Conservation (phyloP, 2,113 vertebrate species). For the Seriola quinqueradiata region DNA sequence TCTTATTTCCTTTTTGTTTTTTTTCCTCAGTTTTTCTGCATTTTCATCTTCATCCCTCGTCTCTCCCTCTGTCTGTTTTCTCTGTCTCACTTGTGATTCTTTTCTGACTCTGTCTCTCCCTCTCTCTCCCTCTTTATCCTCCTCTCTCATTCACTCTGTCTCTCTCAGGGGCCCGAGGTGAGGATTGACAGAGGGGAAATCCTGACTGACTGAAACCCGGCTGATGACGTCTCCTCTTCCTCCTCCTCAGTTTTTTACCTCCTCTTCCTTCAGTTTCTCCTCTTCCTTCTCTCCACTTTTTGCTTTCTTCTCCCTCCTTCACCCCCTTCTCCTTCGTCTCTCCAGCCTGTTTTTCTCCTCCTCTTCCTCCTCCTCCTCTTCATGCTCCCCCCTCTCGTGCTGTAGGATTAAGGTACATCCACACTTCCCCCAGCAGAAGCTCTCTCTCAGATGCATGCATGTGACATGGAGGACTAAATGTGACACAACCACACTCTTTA, state of each 20-base stretch:
- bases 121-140: slow-evolving; percentile 20
- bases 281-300: background rate
- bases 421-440: background rate
- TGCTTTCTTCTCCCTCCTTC: background rate
- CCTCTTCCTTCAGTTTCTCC: background rate
- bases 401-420: slow-evolving; percentile 33
- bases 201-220: slow-evolving; percentile 54
- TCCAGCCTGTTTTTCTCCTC: background rate
- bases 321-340: background rate
- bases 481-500: background rate
- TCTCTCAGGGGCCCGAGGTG: slow-evolving; percentile 48
- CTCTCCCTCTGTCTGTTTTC: background rate
- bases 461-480: background rate
- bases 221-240: slow-evolving; percentile 27
- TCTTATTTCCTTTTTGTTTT: background rate
- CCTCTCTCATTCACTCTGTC: slow-evolving; percentile 34
- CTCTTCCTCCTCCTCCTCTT: background rate
- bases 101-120: slow-evolving; percentile 5
- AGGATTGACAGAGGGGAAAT: slow-evolving; percentile 60
- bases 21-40: background rate
- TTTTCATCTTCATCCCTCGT: background rate
- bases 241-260: background rate
- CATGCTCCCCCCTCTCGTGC: background rate
- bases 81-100: slow-evolving; percentile 23
- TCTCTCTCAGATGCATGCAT: background rate